A percentile compares a stretch with the other conserved stretches of the same genome.
phyloP scores from a whole-genome alignment of 2,888 invertebrate genomes.

The Stictocephala bisonia region DNA sequence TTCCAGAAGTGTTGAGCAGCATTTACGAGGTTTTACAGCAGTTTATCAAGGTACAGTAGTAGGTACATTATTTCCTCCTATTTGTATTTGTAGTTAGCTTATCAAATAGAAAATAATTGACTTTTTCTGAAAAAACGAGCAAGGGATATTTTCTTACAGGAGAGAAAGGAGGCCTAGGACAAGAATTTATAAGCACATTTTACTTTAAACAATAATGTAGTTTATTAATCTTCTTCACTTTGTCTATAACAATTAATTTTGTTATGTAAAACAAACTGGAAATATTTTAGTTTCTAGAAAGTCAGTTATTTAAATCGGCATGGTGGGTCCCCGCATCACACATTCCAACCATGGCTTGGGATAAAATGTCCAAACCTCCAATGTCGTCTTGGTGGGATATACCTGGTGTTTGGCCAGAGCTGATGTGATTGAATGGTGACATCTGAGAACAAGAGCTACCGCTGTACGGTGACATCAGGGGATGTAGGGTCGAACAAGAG shows the following conservation, averaged over 20 bases:
- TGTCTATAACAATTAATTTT: background rate
- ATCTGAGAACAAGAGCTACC: too few species aligned
- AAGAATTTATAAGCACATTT: conserved; percentile 1
- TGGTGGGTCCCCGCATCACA: background rate
- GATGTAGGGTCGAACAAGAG: background rate
- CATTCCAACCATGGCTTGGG: background rate
- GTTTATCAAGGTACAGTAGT: conserved; percentile 31
- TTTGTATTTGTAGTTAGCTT: background rate
- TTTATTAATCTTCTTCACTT: conserved; percentile 10
- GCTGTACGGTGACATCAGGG: too few species aligned
- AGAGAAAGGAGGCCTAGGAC: background rate
- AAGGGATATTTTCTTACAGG: conserved; percentile 1
- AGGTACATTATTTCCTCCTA: conserved; percentile 4
- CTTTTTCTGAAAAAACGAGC: conserved; percentile 18
- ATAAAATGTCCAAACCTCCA: conserved; percentile 1
- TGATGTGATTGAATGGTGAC: conserved; percentile 20
- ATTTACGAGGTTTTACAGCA: conserved; percentile 28
- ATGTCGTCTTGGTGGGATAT: background rate
- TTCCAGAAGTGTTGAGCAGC: conserved; percentile 30
- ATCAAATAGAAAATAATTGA: conserved; percentile 21
- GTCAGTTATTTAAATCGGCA: background rate
- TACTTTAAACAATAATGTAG: conserved; percentile 16
- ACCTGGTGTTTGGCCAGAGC: background rate
- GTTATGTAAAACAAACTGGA: conserved; percentile 1
- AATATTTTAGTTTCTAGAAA: background rate